Evolutionary conservation across 1,140 invertebrate species (phyloP).

Genomic region (Caenorhabditis remanei): DNA sequence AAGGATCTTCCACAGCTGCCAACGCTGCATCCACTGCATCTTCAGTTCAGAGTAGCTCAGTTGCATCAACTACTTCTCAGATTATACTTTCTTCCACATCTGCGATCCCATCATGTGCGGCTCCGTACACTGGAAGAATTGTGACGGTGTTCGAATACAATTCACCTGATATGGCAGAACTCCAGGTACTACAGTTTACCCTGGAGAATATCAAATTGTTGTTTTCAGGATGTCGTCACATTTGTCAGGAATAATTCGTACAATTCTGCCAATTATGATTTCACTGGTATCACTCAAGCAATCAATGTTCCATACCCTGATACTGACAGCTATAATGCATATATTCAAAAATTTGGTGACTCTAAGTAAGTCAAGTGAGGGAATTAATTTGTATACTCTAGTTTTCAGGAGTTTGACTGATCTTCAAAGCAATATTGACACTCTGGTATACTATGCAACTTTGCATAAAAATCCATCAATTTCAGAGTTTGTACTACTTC

Average conservation of each 20-base stretch:
- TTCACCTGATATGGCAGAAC: too few relatives aligned
- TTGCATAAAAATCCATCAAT: not conserved
- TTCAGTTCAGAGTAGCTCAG: not conserved
- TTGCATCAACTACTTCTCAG: not conserved
- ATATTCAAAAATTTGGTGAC: not conserved
- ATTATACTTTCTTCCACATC: not conserved
- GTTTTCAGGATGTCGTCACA: not conserved
- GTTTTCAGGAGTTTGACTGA: not conserved
- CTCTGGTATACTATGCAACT: not conserved
- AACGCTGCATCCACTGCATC: not conserved
- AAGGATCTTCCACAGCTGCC: not conserved
- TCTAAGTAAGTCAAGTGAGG: not conserved
- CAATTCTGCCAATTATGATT: constrained; percentile 18
- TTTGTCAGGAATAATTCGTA: constrained; percentile 18
- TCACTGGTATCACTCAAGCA: not conserved
- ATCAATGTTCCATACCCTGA: constrained; percentile 2
- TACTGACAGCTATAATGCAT: not conserved
- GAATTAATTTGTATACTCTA: not conserved
- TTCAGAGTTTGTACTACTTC: not conserved
- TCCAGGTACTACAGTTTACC: not conserved
- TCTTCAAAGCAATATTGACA: not conserved
- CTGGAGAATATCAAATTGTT: not conserved
- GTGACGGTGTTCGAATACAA: not conserved
- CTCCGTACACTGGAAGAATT: constrained; percentile 13
- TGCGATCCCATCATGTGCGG: not conserved